Evolutionary conservation across 2,888 invertebrate genomes (phyloP).

Genomic region (Tachina fera): DNA sequence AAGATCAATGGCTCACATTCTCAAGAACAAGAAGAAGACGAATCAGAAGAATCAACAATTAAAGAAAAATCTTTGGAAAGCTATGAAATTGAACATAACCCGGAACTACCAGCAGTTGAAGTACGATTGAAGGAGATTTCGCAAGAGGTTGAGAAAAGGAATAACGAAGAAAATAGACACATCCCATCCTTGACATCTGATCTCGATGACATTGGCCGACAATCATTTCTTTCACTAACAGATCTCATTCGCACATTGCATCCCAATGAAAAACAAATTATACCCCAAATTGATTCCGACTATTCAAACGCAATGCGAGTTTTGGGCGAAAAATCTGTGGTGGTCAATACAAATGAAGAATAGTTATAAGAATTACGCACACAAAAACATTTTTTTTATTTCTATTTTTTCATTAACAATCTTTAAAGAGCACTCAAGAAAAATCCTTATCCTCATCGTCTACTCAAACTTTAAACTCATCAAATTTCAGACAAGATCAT

Average conservation of each 20-base stretch:
- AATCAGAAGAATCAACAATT: slow-evolving; percentile 55
- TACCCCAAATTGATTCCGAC: slow-evolving; percentile 83
- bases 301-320: slow-evolving; percentile 83
- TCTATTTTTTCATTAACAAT: not conserved
- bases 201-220: slow-evolving; percentile 80
- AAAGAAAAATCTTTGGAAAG: slow-evolving; percentile 63
- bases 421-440: not conserved
- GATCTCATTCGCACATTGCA: slow-evolving; percentile 82
- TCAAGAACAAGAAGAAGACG: slow-evolving; percentile 61
- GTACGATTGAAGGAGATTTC: slow-evolving; percentile 81
- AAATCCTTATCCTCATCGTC: not conserved
- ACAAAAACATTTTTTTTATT: not conserved
- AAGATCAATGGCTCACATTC: slow-evolving; percentile 39
- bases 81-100: slow-evolving; percentile 66
- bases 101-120: slow-evolving; percentile 80
- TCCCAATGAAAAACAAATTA: slow-evolving; percentile 82
- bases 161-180: slow-evolving; percentile 74
- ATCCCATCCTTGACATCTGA: slow-evolving; percentile 66
- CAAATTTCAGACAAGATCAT: not conserved
- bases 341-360: slow-evolving; percentile 62
- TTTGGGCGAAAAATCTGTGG: slow-evolving; percentile 78
- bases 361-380: slow-evolving; percentile 31
- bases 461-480: slow-evolving; percentile 4
- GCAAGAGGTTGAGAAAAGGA: slow-evolving; percentile 81
- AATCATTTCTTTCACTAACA: slow-evolving; percentile 82